These are phyloP conservation scores for Bicyclus anynana DNA, from an alignment of 1,140 invertebrate species.

Conservation along the genomic window DNA sequence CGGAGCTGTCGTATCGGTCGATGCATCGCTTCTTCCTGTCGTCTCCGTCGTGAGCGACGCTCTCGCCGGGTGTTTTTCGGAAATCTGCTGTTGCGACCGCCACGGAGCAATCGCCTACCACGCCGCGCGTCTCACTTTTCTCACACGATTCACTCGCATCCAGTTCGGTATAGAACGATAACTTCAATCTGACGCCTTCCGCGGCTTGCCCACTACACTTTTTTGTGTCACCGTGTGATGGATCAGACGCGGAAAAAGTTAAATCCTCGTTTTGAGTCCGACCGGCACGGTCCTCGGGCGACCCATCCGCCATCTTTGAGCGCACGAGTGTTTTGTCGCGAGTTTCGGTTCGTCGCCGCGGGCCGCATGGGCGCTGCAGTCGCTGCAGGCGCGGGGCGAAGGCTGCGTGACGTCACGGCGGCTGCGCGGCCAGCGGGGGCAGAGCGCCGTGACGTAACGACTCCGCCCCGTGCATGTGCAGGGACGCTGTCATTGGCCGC, in stretches of 20 bases:
- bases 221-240: slow-evolving; percentile 71
- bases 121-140: slow-evolving; percentile 70
- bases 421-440: slow-evolving; percentile 63
- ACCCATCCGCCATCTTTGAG: slow-evolving; percentile 77
- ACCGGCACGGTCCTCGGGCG: slow-evolving; percentile 52
- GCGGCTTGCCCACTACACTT: slow-evolving; percentile 65
- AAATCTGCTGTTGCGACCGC: slow-evolving; percentile 45
- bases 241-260: slow-evolving; percentile 70
- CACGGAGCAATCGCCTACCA: slow-evolving; percentile 58
- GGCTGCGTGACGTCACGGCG: slow-evolving; percentile 68
- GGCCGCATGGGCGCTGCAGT: slow-evolving; percentile 58
- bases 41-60: slow-evolving; percentile 62
- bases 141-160: slow-evolving; percentile 69
- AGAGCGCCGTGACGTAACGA: slow-evolving; percentile 65
- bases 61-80: slow-evolving; percentile 47
- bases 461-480: slow-evolving; percentile 73
- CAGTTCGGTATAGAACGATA: slow-evolving; percentile 67
- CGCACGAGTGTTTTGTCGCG: slow-evolving; percentile 73
- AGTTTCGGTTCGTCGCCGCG: slow-evolving; percentile 54
- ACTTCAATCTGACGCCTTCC: slow-evolving; percentile 57
- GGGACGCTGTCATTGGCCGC: slow-evolving; percentile 69
- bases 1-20: slow-evolving; percentile 92
- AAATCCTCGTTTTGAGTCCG: slow-evolving; percentile 62
- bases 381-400: slow-evolving; percentile 51
- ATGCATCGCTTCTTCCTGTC: slow-evolving; percentile 89